Evolutionary conservation across 2,797 vertebrate genomes (phyloP).

Genomic region (Gadopsis bispinosus): DNA sequence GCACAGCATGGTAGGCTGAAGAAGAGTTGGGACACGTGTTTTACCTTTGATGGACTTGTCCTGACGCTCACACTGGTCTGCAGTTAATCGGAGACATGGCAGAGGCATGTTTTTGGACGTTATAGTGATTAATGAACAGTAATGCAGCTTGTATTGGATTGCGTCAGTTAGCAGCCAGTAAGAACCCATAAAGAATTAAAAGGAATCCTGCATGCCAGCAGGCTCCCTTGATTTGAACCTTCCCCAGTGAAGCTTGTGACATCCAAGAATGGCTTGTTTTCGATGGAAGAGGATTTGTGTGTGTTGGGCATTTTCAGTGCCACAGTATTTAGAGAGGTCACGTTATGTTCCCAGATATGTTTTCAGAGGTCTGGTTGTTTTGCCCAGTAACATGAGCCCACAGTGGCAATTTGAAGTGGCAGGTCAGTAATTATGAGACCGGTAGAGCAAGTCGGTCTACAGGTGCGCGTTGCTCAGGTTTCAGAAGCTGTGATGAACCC

Average conservation of each 20-base stretch:
- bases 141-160: slow-evolving; percentile 1
- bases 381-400: neutral
- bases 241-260: neutral
- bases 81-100: neutral
- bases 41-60: neutral
- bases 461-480: neutral
- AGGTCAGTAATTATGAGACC: neutral
- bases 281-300: neutral
- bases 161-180: neutral
- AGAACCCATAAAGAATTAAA: neutral
- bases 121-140: neutral
- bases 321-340: neutral
- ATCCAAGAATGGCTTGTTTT: neutral
- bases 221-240: neutral
- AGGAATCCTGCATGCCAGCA: neutral
- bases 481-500: neutral
- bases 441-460: neutral
- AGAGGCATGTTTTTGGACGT: neutral
- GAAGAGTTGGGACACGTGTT: neutral
- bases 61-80: neutral
- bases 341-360: neutral
- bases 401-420: neutral
- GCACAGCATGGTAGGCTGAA: neutral
- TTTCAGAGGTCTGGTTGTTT: neutral
- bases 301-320: neutral